Evolutionary conservation across 2,113 vertebrate species (phyloP), one percentile per base, ranked within the genome.

Genomic region (Larimichthys polyactis): DNA sequence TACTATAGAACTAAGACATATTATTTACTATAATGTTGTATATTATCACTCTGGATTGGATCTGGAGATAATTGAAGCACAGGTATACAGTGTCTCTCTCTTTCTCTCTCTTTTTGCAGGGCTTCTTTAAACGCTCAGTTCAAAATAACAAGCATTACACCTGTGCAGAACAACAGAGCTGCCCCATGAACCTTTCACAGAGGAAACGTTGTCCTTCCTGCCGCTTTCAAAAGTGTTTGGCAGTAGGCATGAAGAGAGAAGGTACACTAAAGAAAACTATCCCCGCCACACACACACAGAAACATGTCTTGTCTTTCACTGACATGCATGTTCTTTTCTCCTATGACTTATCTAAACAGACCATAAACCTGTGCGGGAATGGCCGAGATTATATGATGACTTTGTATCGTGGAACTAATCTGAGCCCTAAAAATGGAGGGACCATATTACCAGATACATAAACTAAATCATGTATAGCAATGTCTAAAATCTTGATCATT

Each of bases 41-140:
- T 22, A 32, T 51, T 70, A 29, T 48, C 20, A 32, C 1, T 3
- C 14, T 32, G 24, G 22, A 71, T 29, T 43, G 11, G 12, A 49
- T 49, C 2, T 52, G 1, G 15, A 58, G n/a, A 46, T 11, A 71
- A 64, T 32, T 40, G 11, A 73, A 57, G 5, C 17, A 66, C 24
- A 48, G 16, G 14, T 3, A 48, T 14, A 8, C 29, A 24, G 0
- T 71, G 6, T 24, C 4, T 52, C 49, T 57, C 20, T 52, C 57
- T 81, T 6, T 51, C 43, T 58, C 43, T 58, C 62, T 81, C 11
- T 58, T 66, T 60, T 54, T 77, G 43, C 86, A 96, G 96, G 96
- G 96, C 68, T 96, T 96, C 86, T 96, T 96, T 69, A 96, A 96
- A 83, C 95, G 96, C 65, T 95, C 96, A 3, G 95, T 96, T 60